These are phyloP conservation scores for Neoascia interrupta DNA, from an alignment of 2,888 invertebrate species.

Conservation along the genomic window DNA sequence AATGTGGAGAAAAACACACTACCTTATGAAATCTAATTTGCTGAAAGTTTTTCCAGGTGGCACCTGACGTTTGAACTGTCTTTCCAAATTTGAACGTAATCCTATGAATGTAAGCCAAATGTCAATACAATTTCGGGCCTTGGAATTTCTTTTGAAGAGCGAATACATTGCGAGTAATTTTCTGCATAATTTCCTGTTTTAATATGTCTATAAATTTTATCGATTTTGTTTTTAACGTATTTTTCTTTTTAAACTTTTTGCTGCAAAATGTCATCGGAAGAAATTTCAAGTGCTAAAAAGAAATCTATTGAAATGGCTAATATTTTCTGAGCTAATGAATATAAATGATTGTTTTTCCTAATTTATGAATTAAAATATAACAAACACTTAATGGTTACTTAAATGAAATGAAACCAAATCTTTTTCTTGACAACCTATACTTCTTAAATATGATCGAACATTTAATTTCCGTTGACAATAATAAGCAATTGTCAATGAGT, in stretches of 20 bases:
- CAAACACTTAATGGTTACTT: too few species aligned
- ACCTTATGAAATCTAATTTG: not conserved
- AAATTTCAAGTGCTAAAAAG: not conserved
- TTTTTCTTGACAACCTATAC: too few species aligned
- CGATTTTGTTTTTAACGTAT: not conserved
- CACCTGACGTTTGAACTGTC: slow-evolving; percentile 9
- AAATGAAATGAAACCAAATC: too few species aligned
- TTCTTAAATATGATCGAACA: not conserved
- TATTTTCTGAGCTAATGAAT: slow-evolving; percentile 3
- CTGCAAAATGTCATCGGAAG: slow-evolving; percentile 43
- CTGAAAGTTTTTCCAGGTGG: not conserved
- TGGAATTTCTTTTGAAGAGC: slow-evolving; percentile 31
- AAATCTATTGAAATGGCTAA: not conserved
- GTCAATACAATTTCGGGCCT: too few species aligned
- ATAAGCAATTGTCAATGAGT: too few species aligned
- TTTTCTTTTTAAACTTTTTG: slow-evolving; percentile 14
- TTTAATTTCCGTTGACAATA: not conserved
- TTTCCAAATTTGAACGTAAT: slow-evolving; percentile 6
- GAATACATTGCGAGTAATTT: slow-evolving; percentile 40
- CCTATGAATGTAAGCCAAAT: slow-evolving; percentile 13
- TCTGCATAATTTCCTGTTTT: not conserved
- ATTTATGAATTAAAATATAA: too few species aligned
- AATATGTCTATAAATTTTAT: not conserved
- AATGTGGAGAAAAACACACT: slow-evolving; percentile 16
- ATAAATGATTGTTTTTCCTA: too few species aligned